Base-by-base conservation (phyloP, 2,113 vertebrate species). In the Hyla sarda region DNA sequence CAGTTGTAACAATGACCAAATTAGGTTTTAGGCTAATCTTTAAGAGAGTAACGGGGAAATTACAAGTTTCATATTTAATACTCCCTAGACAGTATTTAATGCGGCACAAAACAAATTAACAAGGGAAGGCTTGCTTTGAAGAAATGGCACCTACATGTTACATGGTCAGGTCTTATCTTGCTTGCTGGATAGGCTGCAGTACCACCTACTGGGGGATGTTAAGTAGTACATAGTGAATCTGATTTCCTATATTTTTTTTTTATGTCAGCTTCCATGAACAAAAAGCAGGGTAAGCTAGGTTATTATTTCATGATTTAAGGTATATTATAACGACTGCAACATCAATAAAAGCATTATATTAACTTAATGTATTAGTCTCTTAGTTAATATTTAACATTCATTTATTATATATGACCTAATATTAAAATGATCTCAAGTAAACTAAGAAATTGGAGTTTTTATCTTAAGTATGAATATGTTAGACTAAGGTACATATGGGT, bases 31-130 rank as follows among this genome's bases (percentile, higher is more conserved):
- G 89, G 90, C 88, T 88, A 89, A 92, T 88, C 87, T 90, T 90
- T 90, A 90, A 88, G 90, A 91, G 89, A 91, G 86, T 88, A 89
- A 87, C 86, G 88, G 89, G 89, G 28, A 90, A 90, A 90, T 86
- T 81, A 74, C 89, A 89, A 88, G 89, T 90, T 91, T 91, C 90
- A 91, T 89, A 92, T 92, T 93, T 93, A 86, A 91, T 92, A 92
- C 91, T 90, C 91, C 89, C 89, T 88, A 90, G 91, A 87, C 89
- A 90, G 90, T 92, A 92, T 89, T 92, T 91, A 91, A 93, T 90
- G 87, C 88, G 90, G 75, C 88, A 83, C 54, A 88, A 60, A 72
- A 82, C 77, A 85, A 50, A 83, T 91, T 90, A 90, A 88, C 88
- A 89, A 91, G 84, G 79, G 77, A 86, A 89, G 86, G 87, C 76